Base-by-base conservation (phyloP, 2,797 vertebrate genomes). In the Cottoperca gobio region DNA sequence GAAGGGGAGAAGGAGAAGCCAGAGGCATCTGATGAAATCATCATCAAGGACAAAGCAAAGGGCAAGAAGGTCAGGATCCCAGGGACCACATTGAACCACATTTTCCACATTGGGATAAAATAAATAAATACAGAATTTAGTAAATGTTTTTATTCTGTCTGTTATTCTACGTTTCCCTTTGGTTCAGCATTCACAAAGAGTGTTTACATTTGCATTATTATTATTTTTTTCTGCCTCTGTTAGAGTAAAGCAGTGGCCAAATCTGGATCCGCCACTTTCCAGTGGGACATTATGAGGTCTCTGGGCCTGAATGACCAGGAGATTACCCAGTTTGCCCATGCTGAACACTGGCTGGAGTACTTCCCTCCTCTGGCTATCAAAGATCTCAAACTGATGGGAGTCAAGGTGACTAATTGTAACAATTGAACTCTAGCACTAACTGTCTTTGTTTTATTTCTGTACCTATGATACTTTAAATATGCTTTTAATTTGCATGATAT, bases 161-260 rank as follows among this genome's bases (percentile, higher is more conserved):
- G 2, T 49, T 23, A 42, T n/a, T 17, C 0, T 9, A 11, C 35
- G 10, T 23, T 71, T 28, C 50, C 7, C 19, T 55, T 33, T 35
- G 2, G 7, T n/a, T 64, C 0, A 67, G 6, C 12, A 19, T 45
- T 61, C 17, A 21, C 13, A 19, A 43, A n/a, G 0, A 13, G 1
- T 53, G 9, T 70, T 66, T 73, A 8, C 13, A 14, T 53, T 59
- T 17, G 2, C 10, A 40, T 5, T 50, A 19, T 53, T 60, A 33
- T 33, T 64, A 19, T 48, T 2, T 14, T 24, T 14, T 21, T 0
- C 43, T 14, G 92, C 33, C 14, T 84, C 79, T 80, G 42, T 62
- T 86, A 98, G 98, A 99, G 98, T 89, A 99, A 99, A 94, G 97
- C 96, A 35, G 95, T 90, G 61, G 97, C 98, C 69, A 99, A 99